Evolutionary conservation across 2,797 vertebrate genomes (phyloP), one percentile per base, ranked within the genome.

Genomic region (Cryptoprocta ferox): DNA sequence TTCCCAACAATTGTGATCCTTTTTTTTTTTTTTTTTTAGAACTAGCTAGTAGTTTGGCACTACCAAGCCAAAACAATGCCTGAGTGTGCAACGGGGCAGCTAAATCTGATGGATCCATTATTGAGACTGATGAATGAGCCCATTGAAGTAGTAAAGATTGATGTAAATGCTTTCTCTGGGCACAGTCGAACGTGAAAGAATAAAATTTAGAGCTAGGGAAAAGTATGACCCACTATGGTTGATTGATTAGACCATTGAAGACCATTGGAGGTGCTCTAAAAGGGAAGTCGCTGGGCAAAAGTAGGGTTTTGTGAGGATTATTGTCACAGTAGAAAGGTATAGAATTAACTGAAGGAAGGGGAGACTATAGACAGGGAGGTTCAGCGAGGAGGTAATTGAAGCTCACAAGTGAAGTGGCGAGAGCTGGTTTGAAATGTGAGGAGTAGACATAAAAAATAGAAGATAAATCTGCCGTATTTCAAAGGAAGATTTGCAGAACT

Each of bases 171-270:
- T 80, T 96, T 80, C 86, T 80, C 73, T 90, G 86, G 53, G 53
- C 45, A 84, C 61, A 48, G 35, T 48, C 32, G 24, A 80, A 90
- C 3, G n/a, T 2, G 12, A 37, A 93, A 66, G 26, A n/a, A 39
- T 78, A 71, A 91, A 82, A 87, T 91, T 42, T 91, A 96, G 75
- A 86, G 16, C 45, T 56, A 86, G 28, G 61, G 35, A 59, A 89
- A 84, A 4, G 6, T 53, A 70, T 63, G 81, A 75, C 45, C 30
- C 48, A 39, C 59, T 78, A 6, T 42, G 19, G 45, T 68, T 75
- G 59, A 70, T 87, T 82, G 68, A 94, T 53, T 68, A 66, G 39
- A 48, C 28, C n/a, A 94, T 42, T 28, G n/a, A 39, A 32, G 42
- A 65, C 30, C 71, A 28, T 19, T 56, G 42, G 81, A 96, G 70